Evolutionary conservation across 2,888 invertebrate genomes (phyloP).

Genomic region (Tiliacea citrago): DNA sequence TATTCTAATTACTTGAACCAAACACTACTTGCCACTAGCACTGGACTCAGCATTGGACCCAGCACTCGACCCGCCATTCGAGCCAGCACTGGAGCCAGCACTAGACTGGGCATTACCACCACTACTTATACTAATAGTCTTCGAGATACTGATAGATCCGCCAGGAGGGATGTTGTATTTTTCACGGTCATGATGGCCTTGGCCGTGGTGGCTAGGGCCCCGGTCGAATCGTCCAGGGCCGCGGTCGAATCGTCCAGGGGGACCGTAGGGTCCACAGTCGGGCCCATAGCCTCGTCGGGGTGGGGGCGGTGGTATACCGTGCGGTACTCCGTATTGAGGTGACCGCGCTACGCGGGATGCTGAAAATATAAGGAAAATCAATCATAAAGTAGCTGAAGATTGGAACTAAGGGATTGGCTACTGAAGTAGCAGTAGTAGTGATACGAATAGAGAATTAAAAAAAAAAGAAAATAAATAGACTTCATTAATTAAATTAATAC

Average conservation of each 20-base stretch:
- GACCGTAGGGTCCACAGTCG: conserved; percentile 12
- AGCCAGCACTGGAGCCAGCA: conserved; percentile 39
- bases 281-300: conserved; percentile 24
- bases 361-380: conserved; percentile 16
- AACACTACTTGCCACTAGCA: conserved; percentile 41
- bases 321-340: conserved; percentile 42
- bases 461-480: too few relatives aligned
- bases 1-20: not conserved
- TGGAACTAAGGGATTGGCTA: not conserved
- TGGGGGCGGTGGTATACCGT: conserved; percentile 26
- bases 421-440: too few relatives aligned
- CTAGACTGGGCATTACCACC: conserved; percentile 59
- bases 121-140: conserved; percentile 75
- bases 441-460: too few relatives aligned
- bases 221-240: conserved; percentile 11
- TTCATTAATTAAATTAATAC: too few relatives aligned
- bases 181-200: conserved; percentile 18
- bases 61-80: conserved; percentile 20
- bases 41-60: conserved; percentile 36
- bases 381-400: not conserved
- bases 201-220: conserved; percentile 21
- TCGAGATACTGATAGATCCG: conserved; percentile 72
- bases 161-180: conserved; percentile 52
- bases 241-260: conserved; percentile 22
- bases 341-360: conserved; percentile 52